Evolutionary conservation across 2,888 invertebrate genomes (phyloP), one percentile per base, ranked within the genome.

Genomic region (Scaptomyza polygonia): DNA sequence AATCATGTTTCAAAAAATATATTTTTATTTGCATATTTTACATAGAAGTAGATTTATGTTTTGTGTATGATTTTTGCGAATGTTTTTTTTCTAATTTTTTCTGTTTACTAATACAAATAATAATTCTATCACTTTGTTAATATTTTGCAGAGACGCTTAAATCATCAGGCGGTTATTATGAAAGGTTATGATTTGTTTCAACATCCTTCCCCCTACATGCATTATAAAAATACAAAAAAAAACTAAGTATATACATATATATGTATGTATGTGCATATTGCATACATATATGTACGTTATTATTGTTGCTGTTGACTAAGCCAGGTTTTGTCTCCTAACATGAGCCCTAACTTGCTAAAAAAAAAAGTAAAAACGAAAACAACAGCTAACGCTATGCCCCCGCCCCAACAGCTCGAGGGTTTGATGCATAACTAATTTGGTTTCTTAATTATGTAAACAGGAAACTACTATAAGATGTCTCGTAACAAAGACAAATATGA

Each of bases 401-500:
- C 29, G 16, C 29, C n/a, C n/a, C 3, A 34, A 7, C 34, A 39
- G 2, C 5, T 14, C 21, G 0, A 8, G 27, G n/a, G 6, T 21
- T 5, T 18, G 1, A 52, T 14, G 43, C 12, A 16, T 27, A 34
- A 54, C 53, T 77, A 49, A 74, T 34, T 30, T 16, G 5, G 25
- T 18, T 39, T 49, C 30, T 56, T 25, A 6, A 30, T 47, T 56
- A 44, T 64, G 11, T 42, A n/a, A 57, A 73, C 64, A 92, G 92
- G 91, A 71, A 91, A 91, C 76, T 88, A 89, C 75, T 92, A 90
- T 89, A 92, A 91, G 88, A 94, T 94, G 94, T 94, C 94, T 93
- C 94, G 94, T 92, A 94, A 96, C 93, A 97, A 97, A 94, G 97
- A 97, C 93, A 97, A 97, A 94, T 97, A 96, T 94, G 97, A 96